These are phyloP conservation scores for Bhutanitis thaidina DNA, from an alignment of 2,888 invertebrate species.

Conservation along the genomic window DNA sequence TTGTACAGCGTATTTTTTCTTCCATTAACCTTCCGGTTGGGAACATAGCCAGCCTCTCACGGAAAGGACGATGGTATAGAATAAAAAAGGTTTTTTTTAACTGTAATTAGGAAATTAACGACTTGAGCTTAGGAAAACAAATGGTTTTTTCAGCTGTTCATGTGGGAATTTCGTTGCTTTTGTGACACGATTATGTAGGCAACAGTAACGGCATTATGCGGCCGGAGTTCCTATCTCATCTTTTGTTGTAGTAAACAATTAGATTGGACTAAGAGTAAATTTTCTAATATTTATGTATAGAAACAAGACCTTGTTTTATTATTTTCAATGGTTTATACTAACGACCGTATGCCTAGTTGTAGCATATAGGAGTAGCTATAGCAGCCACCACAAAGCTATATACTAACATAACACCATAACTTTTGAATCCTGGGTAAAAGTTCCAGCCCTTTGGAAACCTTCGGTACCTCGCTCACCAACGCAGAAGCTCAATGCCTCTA, in stretches of 20 bases:
- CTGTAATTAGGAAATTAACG: slow-evolving; percentile 78
- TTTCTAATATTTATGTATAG: too few species aligned
- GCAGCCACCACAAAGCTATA: too few species aligned
- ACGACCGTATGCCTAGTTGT: too few species aligned
- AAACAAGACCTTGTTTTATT: too few species aligned
- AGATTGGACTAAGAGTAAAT: background rate
- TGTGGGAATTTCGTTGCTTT: slow-evolving; percentile 50
- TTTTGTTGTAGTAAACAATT: background rate
- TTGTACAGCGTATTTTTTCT: slow-evolving; percentile 77
- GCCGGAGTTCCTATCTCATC: background rate
- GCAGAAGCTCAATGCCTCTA: too few species aligned
- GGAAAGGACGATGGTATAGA: slow-evolving; percentile 52
- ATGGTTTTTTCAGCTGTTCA: slow-evolving; percentile 55
- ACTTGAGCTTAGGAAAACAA: slow-evolving; percentile 65
- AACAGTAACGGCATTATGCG: slow-evolving; percentile 33
- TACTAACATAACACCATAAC: too few species aligned
- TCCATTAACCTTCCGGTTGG: slow-evolving; percentile 69
- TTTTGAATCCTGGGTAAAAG: too few species aligned
- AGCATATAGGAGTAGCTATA: too few species aligned
- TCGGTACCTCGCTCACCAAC: too few species aligned
- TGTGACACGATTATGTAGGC: slow-evolving; percentile 44
- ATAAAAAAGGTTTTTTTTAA: slow-evolving; percentile 70
- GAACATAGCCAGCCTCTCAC: slow-evolving; percentile 40
- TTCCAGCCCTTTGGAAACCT: too few species aligned
- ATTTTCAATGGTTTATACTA: too few species aligned